These are phyloP conservation scores for Drosophila mayaguana DNA, from an alignment of 2,888 invertebrate species.

Conservation along the genomic window DNA sequence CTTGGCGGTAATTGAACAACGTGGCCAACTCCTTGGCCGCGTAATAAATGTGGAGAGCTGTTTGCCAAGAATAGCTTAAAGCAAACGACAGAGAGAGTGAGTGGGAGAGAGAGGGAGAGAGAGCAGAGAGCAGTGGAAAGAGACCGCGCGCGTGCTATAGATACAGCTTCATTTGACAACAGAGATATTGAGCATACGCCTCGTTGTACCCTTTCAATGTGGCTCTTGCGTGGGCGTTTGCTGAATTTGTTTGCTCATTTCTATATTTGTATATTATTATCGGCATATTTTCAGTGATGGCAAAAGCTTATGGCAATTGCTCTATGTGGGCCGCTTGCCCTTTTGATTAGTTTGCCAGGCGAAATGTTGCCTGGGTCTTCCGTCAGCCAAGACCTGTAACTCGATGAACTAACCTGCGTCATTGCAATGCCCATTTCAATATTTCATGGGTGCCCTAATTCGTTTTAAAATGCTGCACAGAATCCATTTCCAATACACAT, in stretches of 20 bases:
- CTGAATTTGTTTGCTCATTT: constrained; percentile 24
- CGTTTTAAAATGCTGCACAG: constrained; percentile 50
- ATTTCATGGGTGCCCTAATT: constrained; percentile 54
- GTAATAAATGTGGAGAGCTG: constrained; percentile 67
- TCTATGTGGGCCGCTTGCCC: constrained; percentile 23
- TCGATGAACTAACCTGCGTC: constrained; percentile 11
- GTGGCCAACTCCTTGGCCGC: constrained; percentile 55
- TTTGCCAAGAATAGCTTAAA: constrained; percentile 64
- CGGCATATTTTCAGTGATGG: constrained; percentile 14
- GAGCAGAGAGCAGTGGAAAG: too few relatives aligned
- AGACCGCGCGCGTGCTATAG: neutral
- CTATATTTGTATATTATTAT: constrained; percentile 58
- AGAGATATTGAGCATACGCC: constrained; percentile 59
- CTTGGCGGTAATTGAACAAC: constrained; percentile 81
- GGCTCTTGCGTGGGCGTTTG: neutral
- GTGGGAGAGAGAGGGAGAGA: constrained; percentile 39
- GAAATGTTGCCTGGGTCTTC: constrained; percentile 7
- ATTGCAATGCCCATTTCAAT: constrained; percentile 33
- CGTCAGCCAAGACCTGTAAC: constrained; percentile 7
- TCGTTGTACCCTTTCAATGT: constrained; percentile 29
- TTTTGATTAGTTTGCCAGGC: constrained; percentile 49
- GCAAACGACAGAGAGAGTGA: constrained; percentile 57
- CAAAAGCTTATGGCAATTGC: constrained; percentile 40
- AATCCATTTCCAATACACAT: constrained; percentile 52
- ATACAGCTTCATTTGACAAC: constrained; percentile 67